Evolutionary conservation across 2,113 vertebrate genomes (phyloP).

Genomic region (Pterocles gutturalis): DNA sequence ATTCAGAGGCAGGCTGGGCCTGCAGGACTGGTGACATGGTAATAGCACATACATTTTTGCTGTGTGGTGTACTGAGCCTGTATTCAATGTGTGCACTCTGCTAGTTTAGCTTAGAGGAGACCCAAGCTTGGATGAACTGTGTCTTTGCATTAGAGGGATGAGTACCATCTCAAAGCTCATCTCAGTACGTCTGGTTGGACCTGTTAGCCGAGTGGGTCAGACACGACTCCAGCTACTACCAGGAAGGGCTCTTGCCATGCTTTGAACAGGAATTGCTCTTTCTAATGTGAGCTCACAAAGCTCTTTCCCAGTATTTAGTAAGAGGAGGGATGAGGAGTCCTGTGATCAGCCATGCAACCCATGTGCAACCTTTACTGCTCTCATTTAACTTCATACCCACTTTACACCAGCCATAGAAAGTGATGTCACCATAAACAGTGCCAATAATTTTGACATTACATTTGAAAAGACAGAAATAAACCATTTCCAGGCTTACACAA

Average conservation of each 20-base stretch:
- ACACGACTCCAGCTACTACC: not conserved
- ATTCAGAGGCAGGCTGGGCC: not conserved
- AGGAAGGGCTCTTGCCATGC: not conserved
- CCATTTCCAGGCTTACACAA: not conserved
- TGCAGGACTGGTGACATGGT: not conserved
- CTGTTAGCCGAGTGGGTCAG: accelerated
- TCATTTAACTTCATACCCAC: conserved; percentile 67
- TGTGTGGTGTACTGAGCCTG: accelerated
- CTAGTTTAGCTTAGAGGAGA: not conserved
- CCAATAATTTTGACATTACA: conserved; percentile 54
- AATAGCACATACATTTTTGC: not conserved
- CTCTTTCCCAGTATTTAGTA: not conserved
- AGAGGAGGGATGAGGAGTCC: not conserved
- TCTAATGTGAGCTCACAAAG: not conserved
- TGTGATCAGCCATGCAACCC: conserved; percentile 58
- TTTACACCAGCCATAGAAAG: conserved; percentile 71
- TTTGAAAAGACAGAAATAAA: conserved; percentile 63
- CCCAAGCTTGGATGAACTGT: not conserved
- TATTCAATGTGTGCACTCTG: not conserved
- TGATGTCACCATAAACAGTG: conserved; percentile 63
- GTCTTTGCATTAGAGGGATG: not conserved
- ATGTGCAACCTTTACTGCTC: conserved; percentile 61
- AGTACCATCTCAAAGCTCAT: not conserved
- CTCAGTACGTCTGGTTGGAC: not conserved
- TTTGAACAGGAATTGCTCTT: not conserved